Base-by-base conservation (phyloP, 1,140 invertebrate species). In the Drosophila tropicalis region DNA sequence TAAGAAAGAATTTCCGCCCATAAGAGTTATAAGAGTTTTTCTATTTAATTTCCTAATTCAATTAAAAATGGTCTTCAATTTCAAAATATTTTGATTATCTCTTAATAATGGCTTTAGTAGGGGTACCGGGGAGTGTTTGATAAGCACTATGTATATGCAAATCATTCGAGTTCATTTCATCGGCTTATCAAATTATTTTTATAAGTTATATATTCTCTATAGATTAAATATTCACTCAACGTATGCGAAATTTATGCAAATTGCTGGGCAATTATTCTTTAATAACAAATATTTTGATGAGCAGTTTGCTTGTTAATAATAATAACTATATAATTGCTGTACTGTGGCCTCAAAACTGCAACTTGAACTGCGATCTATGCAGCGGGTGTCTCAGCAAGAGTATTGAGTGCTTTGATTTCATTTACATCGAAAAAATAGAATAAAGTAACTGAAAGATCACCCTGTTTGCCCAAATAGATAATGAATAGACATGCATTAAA, bases 301-400 rank as follows among this genome's bases (percentile, higher is more conserved):
- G 60, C n/a, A 15, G 1, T 22, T 51, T 56, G 5, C 7, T 41
- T 63, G 12, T 44, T 29, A 29, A 5, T 29, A 29, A 3, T 57
- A 65, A 65, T 65, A 58, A 62, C 34, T 64, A 56, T 44, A 47
- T 40, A 74, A 61, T 70, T 73, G 40, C 17, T 25, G 34, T 22
- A 51, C 44, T 51, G 9, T 51, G 17, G 17, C 44, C 44, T 51
- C 2, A 22, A 51, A 22, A 51, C 7, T 51, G 17, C 17, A 19
- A 51, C 19, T 15, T 4, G 19, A 51, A 22, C 9, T 22, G 36
- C 36, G 12, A 22, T 9, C 4, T 7, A 17, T 9, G 17, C 2
- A 51, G 9, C 9, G 44, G 44, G 44, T 51, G 19, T 4, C 2
- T 12, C 12, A 22, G 10, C 17, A 51, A 51, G 44, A 51, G 44